A percentile compares a stretch with the other conserved stretches of the same genome.
phyloP scores from a whole-genome alignment of 2,797 vertebrate genomes.

The Tragelaphus oryx region DNA sequence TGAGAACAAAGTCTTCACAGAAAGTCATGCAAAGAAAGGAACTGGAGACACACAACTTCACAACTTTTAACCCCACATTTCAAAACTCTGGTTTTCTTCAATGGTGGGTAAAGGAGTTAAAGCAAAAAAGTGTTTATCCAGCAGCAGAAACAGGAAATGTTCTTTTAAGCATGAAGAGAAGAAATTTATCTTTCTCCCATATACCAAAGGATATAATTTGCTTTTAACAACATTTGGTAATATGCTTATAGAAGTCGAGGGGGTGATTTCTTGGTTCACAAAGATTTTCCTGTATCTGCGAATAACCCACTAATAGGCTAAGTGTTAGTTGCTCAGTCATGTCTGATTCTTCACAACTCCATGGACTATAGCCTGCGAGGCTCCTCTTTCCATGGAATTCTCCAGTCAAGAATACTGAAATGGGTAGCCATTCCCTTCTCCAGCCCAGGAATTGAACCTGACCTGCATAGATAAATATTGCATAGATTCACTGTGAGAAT shows the following conservation, averaged over 20 bases:
- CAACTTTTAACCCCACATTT: neutral
- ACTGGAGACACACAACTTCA: neutral
- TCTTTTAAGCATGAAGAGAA: neutral
- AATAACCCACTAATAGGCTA: neutral
- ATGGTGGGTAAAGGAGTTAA: neutral
- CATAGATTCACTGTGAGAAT: neutral
- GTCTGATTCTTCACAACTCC: neutral
- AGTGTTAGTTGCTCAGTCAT: neutral
- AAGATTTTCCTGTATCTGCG: neutral
- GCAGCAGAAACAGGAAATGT: neutral
- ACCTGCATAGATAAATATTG: neutral
- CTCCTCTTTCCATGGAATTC: neutral
- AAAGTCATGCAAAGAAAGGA: neutral
- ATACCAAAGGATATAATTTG: neutral
- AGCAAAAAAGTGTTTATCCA: neutral
- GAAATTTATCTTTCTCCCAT: neutral
- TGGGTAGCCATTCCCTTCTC: neutral
- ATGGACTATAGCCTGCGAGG: neutral
- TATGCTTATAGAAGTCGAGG: neutral
- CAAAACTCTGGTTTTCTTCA: constrained; percentile 17
- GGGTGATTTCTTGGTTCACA: neutral
- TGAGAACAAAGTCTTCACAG: neutral
- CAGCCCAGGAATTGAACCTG: neutral
- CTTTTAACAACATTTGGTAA: neutral
- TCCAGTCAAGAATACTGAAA: neutral